A percentile compares a stretch with the other conserved stretches of the same genome.
phyloP scores from a whole-genome alignment of 2,113 vertebrate species.

The Connochaetes taurinus region DNA sequence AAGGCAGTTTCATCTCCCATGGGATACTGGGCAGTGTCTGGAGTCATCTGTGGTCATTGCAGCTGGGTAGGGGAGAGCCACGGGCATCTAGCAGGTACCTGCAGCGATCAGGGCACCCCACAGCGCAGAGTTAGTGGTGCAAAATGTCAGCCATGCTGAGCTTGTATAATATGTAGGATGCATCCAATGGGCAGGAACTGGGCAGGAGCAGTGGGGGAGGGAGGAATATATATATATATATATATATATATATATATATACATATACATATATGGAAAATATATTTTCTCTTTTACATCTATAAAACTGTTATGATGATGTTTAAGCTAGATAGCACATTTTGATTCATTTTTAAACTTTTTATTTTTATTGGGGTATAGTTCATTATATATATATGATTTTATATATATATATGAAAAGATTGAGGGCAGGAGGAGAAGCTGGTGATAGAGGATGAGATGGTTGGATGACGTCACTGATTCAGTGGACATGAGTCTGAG shows the following conservation, averaged over 20 bases:
- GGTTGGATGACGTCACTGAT: neutral
- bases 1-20: fast-evolving
- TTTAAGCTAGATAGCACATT: neutral
- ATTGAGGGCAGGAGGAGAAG: neutral
- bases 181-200: neutral
- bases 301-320: neutral
- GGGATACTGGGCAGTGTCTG: neutral
- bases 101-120: neutral
- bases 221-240: neutral
- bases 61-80: neutral
- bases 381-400: neutral
- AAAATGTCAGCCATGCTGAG: neutral
- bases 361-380: neutral
- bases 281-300: neutral
- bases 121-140: fast-evolving
- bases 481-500: neutral
- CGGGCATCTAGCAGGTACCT: neutral
- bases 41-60: neutral
- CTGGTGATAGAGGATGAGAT: neutral
- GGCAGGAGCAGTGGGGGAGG: neutral
- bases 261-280: neutral
- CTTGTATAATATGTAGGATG: neutral
- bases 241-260: neutral
- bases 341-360: neutral
- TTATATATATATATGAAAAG: neutral